Conservation (phyloP, 2,113 vertebrate species). For the Podarcis muralis region DNA sequence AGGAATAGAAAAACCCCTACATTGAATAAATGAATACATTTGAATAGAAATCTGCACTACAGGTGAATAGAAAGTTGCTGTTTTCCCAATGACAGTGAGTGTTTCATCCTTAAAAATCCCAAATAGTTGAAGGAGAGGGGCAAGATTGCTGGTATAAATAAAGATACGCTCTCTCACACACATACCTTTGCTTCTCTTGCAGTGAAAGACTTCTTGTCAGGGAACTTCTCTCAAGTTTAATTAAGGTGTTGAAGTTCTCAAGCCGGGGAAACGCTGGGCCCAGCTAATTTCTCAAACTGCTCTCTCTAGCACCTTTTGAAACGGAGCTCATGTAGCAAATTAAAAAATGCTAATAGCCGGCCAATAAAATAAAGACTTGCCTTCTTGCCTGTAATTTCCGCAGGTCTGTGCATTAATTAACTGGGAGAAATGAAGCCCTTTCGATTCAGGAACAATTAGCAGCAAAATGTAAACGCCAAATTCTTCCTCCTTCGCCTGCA, state of each 20-base stretch:
- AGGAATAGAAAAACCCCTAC: too few species aligned
- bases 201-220: not conserved
- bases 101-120: not conserved
- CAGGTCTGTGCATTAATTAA: conserved; percentile 52
- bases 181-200: not conserved
- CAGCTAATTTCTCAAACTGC: conserved; percentile 69
- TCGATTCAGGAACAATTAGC: not conserved
- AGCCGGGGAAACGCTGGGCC: conserved; percentile 58
- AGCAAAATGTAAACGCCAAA: not conserved
- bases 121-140: not conserved
- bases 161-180: not conserved
- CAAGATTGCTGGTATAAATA: not conserved
- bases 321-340: conserved; percentile 71
- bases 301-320: conserved; percentile 68
- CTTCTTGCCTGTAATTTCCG: conserved; percentile 60
- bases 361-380: conserved; percentile 49
- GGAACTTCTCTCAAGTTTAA: conserved; percentile 50
- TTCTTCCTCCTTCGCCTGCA: too few species aligned
- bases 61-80: not conserved
- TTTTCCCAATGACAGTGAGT: not conserved
- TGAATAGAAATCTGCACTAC: not conserved
- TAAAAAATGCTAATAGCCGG: conserved; percentile 69
- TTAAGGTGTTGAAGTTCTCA: conserved; percentile 55
- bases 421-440: conserved; percentile 49
- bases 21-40: too few species aligned